Evolutionary conservation across 1,140 invertebrate genomes (phyloP).

Genomic region (Gonioctena quinquepunctata): DNA sequence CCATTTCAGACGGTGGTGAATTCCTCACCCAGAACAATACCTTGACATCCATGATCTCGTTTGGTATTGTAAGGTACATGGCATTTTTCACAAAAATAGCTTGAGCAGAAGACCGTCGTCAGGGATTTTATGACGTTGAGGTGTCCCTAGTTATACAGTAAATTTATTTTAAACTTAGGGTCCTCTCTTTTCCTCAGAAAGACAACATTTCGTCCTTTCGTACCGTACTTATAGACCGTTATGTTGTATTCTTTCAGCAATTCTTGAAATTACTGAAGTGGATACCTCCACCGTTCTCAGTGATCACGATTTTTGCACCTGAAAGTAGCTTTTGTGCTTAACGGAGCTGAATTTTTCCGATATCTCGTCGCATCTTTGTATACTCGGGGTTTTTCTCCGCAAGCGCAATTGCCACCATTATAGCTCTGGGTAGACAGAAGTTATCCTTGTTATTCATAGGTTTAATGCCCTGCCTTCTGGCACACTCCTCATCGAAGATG

Average conservation of each 20-base stretch:
- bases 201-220: conserved; percentile 2
- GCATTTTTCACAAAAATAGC: conserved; percentile 11
- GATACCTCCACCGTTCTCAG: not conserved
- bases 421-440: not conserved
- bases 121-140: not conserved
- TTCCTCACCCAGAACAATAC: not conserved
- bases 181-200: not conserved
- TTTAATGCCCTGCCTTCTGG: not conserved
- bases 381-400: not conserved
- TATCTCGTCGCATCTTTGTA: conserved; percentile 4
- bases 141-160: conserved; percentile 1
- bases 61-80: conserved; percentile 1
- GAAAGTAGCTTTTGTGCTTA: not conserved
- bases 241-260: not conserved
- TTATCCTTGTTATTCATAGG: conserved; percentile 1
- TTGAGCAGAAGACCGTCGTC: not conserved
- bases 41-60: not conserved
- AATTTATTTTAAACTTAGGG: not conserved
- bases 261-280: not conserved
- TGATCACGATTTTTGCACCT: not conserved
- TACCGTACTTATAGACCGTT: conserved; percentile 1
- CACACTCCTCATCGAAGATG: not conserved
- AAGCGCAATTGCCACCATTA: conserved; percentile 2
- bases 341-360: not conserved
- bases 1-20: not conserved